Evolutionary conservation across 1,140 invertebrate species (phyloP).

Genomic region (Neelides sp.): DNA sequence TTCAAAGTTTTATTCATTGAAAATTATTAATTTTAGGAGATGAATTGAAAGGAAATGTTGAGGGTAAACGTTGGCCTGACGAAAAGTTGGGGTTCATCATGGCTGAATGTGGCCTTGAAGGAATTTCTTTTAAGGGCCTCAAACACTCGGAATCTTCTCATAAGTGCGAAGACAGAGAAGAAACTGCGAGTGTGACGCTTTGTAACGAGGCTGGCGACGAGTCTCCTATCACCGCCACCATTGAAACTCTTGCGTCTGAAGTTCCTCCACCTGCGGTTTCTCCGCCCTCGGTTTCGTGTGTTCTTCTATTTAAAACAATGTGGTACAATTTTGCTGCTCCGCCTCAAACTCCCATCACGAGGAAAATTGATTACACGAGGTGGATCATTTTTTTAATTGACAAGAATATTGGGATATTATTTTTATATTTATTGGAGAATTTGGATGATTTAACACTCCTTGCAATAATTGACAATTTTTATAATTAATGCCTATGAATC

Average conservation of each 20-base stretch:
- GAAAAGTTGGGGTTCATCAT: slow-evolving; percentile 85
- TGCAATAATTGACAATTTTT: not conserved
- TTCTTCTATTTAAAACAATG: slow-evolving; percentile 74
- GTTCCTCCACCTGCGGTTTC: not conserved
- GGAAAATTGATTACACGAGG: slow-evolving; percentile 88
- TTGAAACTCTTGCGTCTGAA: slow-evolving; percentile 12
- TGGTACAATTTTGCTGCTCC: slow-evolving; percentile 98
- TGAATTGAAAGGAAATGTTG: not conserved
- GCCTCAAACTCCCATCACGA: slow-evolving; percentile 79
- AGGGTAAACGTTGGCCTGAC: slow-evolving; percentile 28
- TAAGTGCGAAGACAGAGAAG: slow-evolving; percentile 23
- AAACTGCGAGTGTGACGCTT: slow-evolving; percentile 27
- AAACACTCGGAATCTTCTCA: slow-evolving; percentile 19
- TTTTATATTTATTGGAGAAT: slow-evolving; percentile 1
- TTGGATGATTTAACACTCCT: not conserved
- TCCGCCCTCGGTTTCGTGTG: slow-evolving; percentile 43
- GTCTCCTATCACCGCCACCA: not conserved
- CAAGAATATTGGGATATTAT: no score
- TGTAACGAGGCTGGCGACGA: slow-evolving; percentile 21
- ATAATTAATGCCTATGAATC: slow-evolving; percentile 4
- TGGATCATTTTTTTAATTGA: slow-evolving; percentile 34
- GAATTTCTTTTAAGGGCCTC: slow-evolving; percentile 56
- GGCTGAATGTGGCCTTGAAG: slow-evolving; percentile 91
- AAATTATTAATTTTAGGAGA: not conserved
- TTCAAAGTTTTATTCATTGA: not conserved